These are phyloP conservation scores for Leguminivora glycinivorella DNA, from an alignment of 1,140 invertebrate genomes.

Conservation along the genomic window DNA sequence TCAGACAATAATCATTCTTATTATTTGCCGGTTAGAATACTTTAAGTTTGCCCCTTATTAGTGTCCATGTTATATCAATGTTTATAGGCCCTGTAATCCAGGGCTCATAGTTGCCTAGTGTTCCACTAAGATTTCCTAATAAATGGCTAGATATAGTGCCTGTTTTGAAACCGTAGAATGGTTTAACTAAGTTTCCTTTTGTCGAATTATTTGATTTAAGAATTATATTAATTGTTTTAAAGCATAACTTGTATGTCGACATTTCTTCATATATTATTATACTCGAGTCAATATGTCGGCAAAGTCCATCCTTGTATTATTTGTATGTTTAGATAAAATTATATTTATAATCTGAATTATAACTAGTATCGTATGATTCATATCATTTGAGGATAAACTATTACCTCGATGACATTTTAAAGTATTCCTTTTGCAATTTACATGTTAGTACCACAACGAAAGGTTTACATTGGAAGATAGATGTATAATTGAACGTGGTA, in stretches of 20 bases:
- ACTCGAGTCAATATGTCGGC: constrained; percentile 15
- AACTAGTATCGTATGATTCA: constrained; percentile 19
- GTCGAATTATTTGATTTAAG: not conserved
- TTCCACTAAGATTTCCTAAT: constrained; percentile 10
- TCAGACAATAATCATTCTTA: constrained; percentile 78
- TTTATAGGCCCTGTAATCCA: constrained; percentile 31
- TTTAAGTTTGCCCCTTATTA: constrained; percentile 64
- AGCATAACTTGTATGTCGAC: not conserved
- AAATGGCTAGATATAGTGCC: constrained; percentile 22
- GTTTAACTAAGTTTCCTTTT: constrained; percentile 22
- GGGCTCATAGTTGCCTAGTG: constrained; percentile 22
- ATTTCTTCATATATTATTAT: not conserved
- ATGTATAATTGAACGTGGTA: constrained; percentile 17
- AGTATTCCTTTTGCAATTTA: not conserved
- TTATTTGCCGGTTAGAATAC: constrained; percentile 68
- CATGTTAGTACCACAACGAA: constrained; percentile 23
- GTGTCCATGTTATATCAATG: constrained; percentile 40
- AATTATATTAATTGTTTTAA: not conserved
- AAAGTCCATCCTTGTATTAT: constrained; percentile 14
- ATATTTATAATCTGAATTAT: not conserved
- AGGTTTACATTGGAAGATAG: not conserved
- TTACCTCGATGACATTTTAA: constrained; percentile 17
- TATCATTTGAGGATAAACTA: constrained; percentile 23
- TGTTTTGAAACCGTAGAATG: constrained; percentile 13
- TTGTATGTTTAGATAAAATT: constrained; percentile 13